Percentiles rank a stretch among this genome's conserved stretches.
Conservation (phyloP, 1,140 invertebrate species). For the Hormaphis cornu region DNA sequence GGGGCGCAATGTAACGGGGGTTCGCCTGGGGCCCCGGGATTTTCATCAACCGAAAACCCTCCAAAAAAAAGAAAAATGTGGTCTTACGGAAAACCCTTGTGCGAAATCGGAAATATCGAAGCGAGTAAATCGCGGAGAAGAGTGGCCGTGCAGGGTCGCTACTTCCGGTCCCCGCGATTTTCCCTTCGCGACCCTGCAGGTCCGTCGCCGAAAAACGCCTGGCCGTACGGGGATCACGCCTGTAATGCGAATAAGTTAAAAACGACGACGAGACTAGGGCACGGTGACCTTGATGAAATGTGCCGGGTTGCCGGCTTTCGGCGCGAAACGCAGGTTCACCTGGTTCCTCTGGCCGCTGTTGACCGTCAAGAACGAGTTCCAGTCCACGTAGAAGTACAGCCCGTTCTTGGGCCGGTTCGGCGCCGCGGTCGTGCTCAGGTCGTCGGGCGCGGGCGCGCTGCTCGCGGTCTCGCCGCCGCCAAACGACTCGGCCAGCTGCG, state of each 20-base stretch:
- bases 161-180: too few species aligned
- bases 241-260: slow-evolving; percentile 27
- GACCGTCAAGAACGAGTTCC: slow-evolving; percentile 74
- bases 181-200: too few species aligned
- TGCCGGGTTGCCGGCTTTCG: slow-evolving; percentile 65
- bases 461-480: slow-evolving; percentile 50
- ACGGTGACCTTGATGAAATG: slow-evolving; percentile 62
- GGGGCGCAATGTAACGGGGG: too few species aligned
- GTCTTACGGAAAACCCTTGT: too few species aligned
- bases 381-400: slow-evolving; percentile 71
- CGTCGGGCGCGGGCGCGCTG: slow-evolving; percentile 48
- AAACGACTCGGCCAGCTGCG: slow-evolving; percentile 67
- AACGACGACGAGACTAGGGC: slow-evolving; percentile 44
- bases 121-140: too few species aligned
- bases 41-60: too few species aligned
- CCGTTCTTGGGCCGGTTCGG: slow-evolving; percentile 49
- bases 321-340: slow-evolving; percentile 65
- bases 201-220: too few species aligned
- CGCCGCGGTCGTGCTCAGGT: slow-evolving; percentile 46
- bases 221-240: too few species aligned
- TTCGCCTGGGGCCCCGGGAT: too few species aligned
- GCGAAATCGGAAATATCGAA: too few species aligned
- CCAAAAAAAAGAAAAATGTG: too few species aligned
- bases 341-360: slow-evolving; percentile 57
- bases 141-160: too few species aligned